Evolutionary conservation across 2,113 vertebrate genomes (phyloP), one percentile per base, ranked within the genome.

Genomic region (Panthera leo): DNA sequence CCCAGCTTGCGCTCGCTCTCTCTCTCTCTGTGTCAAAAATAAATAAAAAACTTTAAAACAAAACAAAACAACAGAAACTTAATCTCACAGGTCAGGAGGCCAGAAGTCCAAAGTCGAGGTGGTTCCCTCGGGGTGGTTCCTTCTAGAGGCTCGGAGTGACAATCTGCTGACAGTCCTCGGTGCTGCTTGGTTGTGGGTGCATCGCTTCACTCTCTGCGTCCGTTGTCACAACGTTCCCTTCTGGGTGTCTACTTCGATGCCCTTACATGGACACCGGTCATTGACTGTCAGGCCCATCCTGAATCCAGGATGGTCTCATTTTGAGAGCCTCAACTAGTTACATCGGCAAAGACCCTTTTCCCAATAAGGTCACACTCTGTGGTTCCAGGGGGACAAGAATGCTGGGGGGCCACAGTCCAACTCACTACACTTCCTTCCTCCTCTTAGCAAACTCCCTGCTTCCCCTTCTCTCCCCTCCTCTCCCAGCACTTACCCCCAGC

Each of bases 211-310:
- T 29, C 75, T 51, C 88, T 3, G 58, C 34, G 21, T 79, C 58
- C 1, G 2, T 7, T 6, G 14, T 21, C 42, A 51, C 5, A 6
- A 1, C 0, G 11, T 34, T 45, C 61, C 39, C 39, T 78, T 45
- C 71, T 8, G 31, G 10, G 31, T 36, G 23, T 36, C 42, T n/a
- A 21, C 65, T n/a, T 51, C 31, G 11, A n/a, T 55, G 51, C 11
- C 14, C 21, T 85, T 27, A 34, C 45, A 48, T 34, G n/a, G 71
- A 63, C 8, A 63, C 31, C 3, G 25, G 71, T 42, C 55, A n/a
- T 63, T 48, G 39, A 55, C 34, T 12, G 34, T 58, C 63, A 39
- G 42, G 39, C 29, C 29, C 39, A 51, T 71, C 70, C 36, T 63
- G 42, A 34, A 34, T 61, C 18, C 29, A 76, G 70, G 27, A 16